These are phyloP conservation scores for Drosophila azteca DNA, from an alignment of 1,140 invertebrate genomes.

Conservation along the genomic window DNA sequence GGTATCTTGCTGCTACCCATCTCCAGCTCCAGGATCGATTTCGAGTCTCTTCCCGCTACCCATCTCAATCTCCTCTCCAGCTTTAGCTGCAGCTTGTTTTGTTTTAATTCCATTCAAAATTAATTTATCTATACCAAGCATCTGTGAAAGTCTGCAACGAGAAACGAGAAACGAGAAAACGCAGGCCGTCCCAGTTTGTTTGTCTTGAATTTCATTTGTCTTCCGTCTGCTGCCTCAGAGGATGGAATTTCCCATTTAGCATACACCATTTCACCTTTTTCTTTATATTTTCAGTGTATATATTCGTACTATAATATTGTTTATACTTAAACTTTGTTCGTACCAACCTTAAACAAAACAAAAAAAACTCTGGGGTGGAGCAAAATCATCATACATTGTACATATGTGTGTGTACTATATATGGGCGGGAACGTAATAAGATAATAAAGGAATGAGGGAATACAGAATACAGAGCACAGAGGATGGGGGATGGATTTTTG, in stretches of 20 bases:
- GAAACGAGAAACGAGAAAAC: not conserved
- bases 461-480: not conserved
- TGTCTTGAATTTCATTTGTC: slow-evolving; percentile 16
- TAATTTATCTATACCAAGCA: slow-evolving; percentile 55
- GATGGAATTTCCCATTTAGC: slow-evolving; percentile 19
- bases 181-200: slow-evolving; percentile 6
- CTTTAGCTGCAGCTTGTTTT: slow-evolving; percentile 54
- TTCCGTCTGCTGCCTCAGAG: slow-evolving; percentile 1
- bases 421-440: slow-evolving; percentile 1
- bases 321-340: slow-evolving; percentile 3
- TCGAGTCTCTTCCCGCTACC: not conserved
- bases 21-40: too few relatives aligned
- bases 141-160: slow-evolving; percentile 9
- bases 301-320: slow-evolving; percentile 31
- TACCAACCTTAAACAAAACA: too few relatives aligned
- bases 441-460: not conserved
- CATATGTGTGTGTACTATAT: not conserved
- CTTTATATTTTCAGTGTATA: slow-evolving; percentile 15
- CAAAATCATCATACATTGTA: not conserved
- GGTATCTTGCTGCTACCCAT: too few relatives aligned
- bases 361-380: not conserved
- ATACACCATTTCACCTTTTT: slow-evolving; percentile 4
- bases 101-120: slow-evolving; percentile 75
- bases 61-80: slow-evolving; percentile 3
- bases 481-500: too few relatives aligned